Percentiles rank a stretch among this genome's conserved stretches.
Conservation (phyloP, 1,140 invertebrate genomes). For the Pseudomyrmex cubaensis region DNA sequence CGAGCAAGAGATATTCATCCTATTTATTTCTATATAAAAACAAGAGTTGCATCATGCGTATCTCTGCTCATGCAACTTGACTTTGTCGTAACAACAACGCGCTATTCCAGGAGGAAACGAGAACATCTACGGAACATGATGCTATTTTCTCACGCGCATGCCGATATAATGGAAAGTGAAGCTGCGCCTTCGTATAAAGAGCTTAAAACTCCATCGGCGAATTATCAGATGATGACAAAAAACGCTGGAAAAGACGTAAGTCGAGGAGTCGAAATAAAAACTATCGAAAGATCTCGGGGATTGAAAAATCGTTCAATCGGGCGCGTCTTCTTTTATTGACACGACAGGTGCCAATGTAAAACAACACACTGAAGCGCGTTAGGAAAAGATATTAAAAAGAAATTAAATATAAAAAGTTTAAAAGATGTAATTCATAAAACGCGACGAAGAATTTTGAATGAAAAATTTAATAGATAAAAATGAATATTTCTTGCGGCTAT, state of each 20-base stretch:
- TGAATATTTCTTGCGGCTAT: neutral
- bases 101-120: neutral
- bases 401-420: too few species aligned
- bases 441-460: neutral
- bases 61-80: conserved; percentile 30
- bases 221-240: neutral
- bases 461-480: neutral
- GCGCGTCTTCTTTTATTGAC: too few species aligned
- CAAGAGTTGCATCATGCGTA: conserved; percentile 4
- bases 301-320: neutral
- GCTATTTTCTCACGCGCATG: conserved; percentile 34
- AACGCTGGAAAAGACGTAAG: conserved; percentile 3
- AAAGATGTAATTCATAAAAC: neutral
- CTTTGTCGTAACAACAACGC: conserved; percentile 1
- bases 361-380: too few species aligned
- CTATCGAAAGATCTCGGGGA: neutral
- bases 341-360: too few species aligned
- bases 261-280: conserved; percentile 22
- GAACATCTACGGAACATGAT: conserved; percentile 6
- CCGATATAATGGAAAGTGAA: conserved; percentile 10
- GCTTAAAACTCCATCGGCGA: conserved; percentile 10
- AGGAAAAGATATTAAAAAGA: too few species aligned
- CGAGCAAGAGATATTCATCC: conserved; percentile 35
- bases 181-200: neutral
- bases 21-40: conserved; percentile 15